phyloP scores from a whole-genome alignment of 2,888 invertebrate species.

The Sepiola atlantica region DNA sequence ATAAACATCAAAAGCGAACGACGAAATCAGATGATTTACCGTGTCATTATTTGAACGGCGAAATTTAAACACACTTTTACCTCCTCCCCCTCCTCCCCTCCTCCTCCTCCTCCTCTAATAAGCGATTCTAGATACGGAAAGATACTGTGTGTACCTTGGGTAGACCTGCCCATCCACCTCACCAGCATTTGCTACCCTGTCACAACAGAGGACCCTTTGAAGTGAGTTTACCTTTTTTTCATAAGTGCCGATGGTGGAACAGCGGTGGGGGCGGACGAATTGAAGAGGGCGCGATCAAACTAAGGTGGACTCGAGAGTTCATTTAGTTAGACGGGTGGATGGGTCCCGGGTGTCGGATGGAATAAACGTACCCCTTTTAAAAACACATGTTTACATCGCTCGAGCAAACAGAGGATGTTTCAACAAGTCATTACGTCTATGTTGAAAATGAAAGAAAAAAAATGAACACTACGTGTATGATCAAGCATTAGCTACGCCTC shows the following conservation, averaged over 20 bases:
- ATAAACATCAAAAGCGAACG: neutral
- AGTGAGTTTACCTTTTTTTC: neutral
- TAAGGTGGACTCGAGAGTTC: neutral
- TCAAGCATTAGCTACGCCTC: constrained; percentile 32
- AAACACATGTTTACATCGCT: constrained; percentile 23
- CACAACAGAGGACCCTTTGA: neutral
- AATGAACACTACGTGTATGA: neutral
- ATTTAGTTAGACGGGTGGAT: constrained; percentile 32
- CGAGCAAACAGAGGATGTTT: constrained; percentile 19
- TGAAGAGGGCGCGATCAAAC: neutral
- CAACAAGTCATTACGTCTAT: constrained; percentile 32
- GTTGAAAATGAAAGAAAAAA: neutral
- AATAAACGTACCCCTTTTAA: neutral
- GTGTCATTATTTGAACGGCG: constrained; percentile 23
- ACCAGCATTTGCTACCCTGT: neutral
- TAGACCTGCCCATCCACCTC: neutral
- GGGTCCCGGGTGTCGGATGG: constrained; percentile 20
- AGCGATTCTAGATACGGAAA: constrained; percentile 18
- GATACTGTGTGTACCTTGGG: neutral
- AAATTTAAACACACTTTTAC: constrained; percentile 13
- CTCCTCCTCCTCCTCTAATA: neutral
- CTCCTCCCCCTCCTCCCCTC: no score
- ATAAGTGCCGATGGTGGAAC: neutral
- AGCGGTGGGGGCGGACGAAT: neutral
- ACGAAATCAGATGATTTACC: neutral